Conservation (phyloP, 2,888 invertebrate genomes). For the Oxycera nigricornis region DNA sequence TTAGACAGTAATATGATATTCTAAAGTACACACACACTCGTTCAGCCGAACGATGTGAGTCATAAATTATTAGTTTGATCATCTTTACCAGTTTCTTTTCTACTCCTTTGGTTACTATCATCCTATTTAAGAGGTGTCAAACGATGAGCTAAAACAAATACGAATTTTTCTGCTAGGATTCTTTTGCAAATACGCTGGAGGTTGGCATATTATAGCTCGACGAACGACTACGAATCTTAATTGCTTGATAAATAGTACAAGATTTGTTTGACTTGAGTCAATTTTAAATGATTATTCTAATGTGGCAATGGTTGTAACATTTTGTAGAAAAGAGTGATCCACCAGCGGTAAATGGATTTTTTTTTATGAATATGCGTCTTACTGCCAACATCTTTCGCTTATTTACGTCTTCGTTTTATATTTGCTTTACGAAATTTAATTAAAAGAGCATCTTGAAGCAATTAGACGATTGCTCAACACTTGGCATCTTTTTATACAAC, state of each 20-base stretch:
- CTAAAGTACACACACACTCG: neutral
- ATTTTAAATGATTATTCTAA: neutral
- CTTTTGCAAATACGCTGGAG: slow-evolving; percentile 3
- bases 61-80: neutral
- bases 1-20: slow-evolving; percentile 35
- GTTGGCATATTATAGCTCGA: neutral
- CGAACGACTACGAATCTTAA: neutral
- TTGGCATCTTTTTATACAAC: neutral
- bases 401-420: too few species aligned
- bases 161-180: slow-evolving; percentile 8
- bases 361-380: too few species aligned
- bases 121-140: slow-evolving; percentile 22
- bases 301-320: too few species aligned
- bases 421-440: too few species aligned
- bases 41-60: neutral
- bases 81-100: neutral
- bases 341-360: too few species aligned
- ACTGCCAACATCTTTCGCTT: too few species aligned
- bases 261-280: slow-evolving; percentile 6
- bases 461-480: too few species aligned
- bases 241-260: slow-evolving; percentile 21
- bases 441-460: too few species aligned
- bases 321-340: too few species aligned
- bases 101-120: neutral
- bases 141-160: slow-evolving; percentile 20